Evolutionary conservation across 1,140 invertebrate species (phyloP), one percentile per base, ranked within the genome.

Genomic region (Apis dorsata): DNA sequence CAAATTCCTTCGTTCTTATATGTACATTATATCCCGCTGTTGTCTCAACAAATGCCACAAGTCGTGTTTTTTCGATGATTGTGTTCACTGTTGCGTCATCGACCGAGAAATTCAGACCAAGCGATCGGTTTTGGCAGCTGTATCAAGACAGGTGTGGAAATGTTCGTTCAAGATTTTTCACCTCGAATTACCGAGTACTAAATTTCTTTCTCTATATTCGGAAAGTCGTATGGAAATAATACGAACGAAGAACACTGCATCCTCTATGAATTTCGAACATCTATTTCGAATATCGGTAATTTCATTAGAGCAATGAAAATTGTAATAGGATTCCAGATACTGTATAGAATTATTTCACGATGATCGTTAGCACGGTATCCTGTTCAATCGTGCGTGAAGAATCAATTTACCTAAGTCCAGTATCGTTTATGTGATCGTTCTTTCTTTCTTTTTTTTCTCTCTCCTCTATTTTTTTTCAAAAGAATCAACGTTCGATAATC

Each of bases 121-220:
- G 62, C 75, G 79, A 79, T 88, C 74, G 66, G 60, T 77, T 88
- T 86, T 49, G 71, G 53, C 85, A 87, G 55, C 83, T 87, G 86
- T 76, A 79, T 88, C 44, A 81, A 87, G 65, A 88, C 86, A 88
- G 79, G 68, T 88, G 86, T 49, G 60, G 62, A 82, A 59, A 69
- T 82, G 19, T 79, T 66, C 72, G 60, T 80, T 11, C 81, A 70
- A 51, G 79, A 85, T 83, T 85, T 77, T 62, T 34, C 70, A 59
- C n/a, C 21, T 66, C 63, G 49, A n/a, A 13, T 51, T 34, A 71
- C 19, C 11, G 34, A 8, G 8, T n/a, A 8, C 21, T 13, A 57
- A 28, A n/a, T 34, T 76, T 9, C 19, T 57, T 19, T 34, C 28
- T 10, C 17, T 34, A 10, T 0, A 28, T 15, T 28, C 3, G 10